phyloP scores from a whole-genome alignment of 2,797 vertebrate species.

The Melopsittacus undulatus region DNA sequence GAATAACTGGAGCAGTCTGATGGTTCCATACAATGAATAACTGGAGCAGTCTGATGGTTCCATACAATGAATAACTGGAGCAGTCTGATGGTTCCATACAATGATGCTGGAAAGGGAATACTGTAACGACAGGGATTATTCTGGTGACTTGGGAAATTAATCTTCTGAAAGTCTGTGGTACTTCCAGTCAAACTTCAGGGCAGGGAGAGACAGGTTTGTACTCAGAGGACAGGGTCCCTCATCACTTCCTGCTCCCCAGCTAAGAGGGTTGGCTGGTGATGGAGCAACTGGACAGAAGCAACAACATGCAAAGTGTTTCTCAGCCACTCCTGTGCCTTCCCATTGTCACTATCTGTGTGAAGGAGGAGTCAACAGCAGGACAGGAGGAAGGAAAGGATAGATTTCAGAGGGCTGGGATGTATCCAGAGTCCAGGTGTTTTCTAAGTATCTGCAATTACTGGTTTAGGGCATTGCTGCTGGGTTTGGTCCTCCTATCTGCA shows the following conservation, averaged over 20 bases:
- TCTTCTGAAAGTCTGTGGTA: background rate
- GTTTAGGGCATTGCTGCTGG: background rate
- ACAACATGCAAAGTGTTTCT: background rate
- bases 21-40: background rate
- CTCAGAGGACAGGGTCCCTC: background rate
- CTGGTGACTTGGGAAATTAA: background rate
- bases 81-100: background rate
- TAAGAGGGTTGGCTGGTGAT: background rate
- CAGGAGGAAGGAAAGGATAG: background rate
- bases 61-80: background rate
- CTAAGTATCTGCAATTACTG: background rate
- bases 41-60: background rate
- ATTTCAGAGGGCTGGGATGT: background rate
- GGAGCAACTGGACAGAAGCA: background rate
- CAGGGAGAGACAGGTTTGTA: background rate
- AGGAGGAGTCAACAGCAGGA: background rate
- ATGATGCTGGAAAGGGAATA: background rate
- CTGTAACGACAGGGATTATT: background rate
- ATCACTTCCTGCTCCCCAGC: background rate
- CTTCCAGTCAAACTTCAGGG: background rate
- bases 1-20: background rate
- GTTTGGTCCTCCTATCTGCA: background rate
- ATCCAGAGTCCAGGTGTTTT: background rate
- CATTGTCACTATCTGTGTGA: background rate
- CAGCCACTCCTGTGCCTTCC: background rate